Conservation (phyloP, 2,888 invertebrate species). For the Drosophila anceps region DNA sequence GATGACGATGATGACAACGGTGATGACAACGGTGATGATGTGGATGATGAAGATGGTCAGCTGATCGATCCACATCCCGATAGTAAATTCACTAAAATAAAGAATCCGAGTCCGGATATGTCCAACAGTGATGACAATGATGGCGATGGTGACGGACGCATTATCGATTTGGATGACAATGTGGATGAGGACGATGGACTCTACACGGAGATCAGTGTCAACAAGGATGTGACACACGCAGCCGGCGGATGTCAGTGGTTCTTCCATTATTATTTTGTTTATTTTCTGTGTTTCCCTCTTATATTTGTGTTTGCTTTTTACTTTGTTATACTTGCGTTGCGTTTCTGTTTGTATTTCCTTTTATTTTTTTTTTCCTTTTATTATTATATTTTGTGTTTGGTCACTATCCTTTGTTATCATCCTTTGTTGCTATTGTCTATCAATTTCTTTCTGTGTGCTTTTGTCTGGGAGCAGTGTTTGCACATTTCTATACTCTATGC, state of each 20-base stretch:
- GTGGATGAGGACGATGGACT: constrained; percentile 53
- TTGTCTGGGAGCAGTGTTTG: constrained; percentile 27
- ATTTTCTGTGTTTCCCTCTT: constrained; percentile 31
- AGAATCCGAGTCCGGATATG: background rate
- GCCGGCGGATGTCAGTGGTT: constrained; percentile 84
- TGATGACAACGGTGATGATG: constrained; percentile 48
- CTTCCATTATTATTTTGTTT: constrained; percentile 55
- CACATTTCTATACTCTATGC: constrained; percentile 44
- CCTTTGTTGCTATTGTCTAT: constrained; percentile 34
- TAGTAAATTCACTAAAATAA: background rate
- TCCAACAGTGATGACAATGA: background rate
- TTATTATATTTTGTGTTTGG: constrained; percentile 8
- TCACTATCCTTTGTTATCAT: constrained; percentile 26
- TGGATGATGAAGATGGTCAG: constrained; percentile 32
- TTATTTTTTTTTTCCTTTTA: constrained; percentile 18
- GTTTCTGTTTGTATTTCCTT: constrained; percentile 48
- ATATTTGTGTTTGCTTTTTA: constrained; percentile 17
- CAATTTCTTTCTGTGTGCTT: constrained; percentile 7
- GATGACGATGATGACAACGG: constrained; percentile 53
- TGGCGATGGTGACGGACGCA: constrained; percentile 23
- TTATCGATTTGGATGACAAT: constrained; percentile 28
- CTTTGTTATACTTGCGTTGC: constrained; percentile 33
- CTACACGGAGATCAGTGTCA: constrained; percentile 35
- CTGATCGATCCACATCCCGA: constrained; percentile 10
- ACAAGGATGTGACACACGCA: constrained; percentile 67